phyloP scores from a whole-genome alignment of 2,113 vertebrate species.

The Muntiacus reevesi region DNA sequence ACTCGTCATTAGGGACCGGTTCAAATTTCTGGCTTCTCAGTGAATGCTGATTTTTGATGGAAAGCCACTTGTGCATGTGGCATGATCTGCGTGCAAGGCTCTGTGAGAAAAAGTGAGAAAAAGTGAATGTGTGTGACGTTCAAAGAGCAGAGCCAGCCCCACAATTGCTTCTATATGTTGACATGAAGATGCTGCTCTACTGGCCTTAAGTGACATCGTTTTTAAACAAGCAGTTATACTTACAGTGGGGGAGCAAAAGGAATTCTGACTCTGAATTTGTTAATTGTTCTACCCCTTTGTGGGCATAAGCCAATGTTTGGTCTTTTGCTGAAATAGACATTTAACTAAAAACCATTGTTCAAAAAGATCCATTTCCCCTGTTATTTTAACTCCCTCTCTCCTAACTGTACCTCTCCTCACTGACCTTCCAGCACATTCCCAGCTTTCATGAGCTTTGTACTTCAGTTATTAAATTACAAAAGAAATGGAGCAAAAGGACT shows the following conservation, averaged over 20 bases:
- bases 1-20: background rate
- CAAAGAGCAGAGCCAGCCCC: background rate
- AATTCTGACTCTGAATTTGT: background rate
- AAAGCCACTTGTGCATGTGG: background rate
- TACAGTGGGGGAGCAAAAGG: background rate
- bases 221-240: background rate
- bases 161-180: background rate
- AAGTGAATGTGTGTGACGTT: background rate
- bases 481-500: conserved; percentile 51
- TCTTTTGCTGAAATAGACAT: background rate
- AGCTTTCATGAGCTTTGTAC: conserved; percentile 64
- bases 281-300: background rate
- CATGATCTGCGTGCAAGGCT: too few species aligned
- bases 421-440: conserved; percentile 58
- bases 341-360: background rate
- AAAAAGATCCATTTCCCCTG: conserved; percentile 34
- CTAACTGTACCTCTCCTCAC: conserved; percentile 14
- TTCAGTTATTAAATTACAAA: conserved; percentile 61
- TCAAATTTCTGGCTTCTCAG: background rate
- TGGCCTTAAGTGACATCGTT: background rate
- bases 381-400: conserved; percentile 51
- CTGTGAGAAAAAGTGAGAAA: background rate
- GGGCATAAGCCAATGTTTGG: background rate
- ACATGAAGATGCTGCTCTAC: background rate
- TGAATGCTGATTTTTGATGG: background rate